Base-by-base conservation (phyloP, 2,797 vertebrate genomes). In the Tarsius wallacei region DNA sequence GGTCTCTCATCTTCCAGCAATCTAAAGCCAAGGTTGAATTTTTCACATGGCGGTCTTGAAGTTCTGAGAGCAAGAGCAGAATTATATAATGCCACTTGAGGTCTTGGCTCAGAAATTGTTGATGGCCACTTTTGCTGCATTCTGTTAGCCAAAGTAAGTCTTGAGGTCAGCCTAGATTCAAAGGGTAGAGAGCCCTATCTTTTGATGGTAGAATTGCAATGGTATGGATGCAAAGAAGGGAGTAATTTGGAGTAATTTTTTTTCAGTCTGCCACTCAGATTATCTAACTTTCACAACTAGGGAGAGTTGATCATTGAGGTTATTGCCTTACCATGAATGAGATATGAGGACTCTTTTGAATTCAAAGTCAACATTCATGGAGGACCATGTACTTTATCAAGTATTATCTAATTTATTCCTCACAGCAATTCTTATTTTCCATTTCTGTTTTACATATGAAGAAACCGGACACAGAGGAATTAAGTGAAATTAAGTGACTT, bases 401-500 rank as follows among this genome's bases (percentile, higher is more conserved):
- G 31, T 61, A 88, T 70, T 87, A 63, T 73, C 59, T 93, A 91
- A 93, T 81, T 94, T 91, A 96, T 78, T 76, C 73, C 70, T 78
- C 21, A 82, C 5, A 83, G 73, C 64, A 89, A 42, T 16, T 68
- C 78, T 70, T 76, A 19, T 73, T 95, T 94, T 31, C 76, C 17
- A 16, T 87, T 91, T 33, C 76, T 80, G 0, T 91, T 90, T 88
- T 63, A 88, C n/a, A 59, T 70, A 26, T 63, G 84, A 88, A 73
- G 53, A 96, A 85, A 73, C 22, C 36, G 17, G 81, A 42, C n/a
- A 59, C 6, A 19, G 26, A 71, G 24, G 36, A 84, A 53, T 85
- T 85, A 84, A 90, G 26, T 89, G 66, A 77, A 59, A 64, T 91
- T 73, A 66, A 78, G 59, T 84, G 53, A 71, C 21, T 94, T 87